These are phyloP conservation scores for Tenthredo notha DNA, from an alignment of 2,888 invertebrate species.

Conservation along the genomic window DNA sequence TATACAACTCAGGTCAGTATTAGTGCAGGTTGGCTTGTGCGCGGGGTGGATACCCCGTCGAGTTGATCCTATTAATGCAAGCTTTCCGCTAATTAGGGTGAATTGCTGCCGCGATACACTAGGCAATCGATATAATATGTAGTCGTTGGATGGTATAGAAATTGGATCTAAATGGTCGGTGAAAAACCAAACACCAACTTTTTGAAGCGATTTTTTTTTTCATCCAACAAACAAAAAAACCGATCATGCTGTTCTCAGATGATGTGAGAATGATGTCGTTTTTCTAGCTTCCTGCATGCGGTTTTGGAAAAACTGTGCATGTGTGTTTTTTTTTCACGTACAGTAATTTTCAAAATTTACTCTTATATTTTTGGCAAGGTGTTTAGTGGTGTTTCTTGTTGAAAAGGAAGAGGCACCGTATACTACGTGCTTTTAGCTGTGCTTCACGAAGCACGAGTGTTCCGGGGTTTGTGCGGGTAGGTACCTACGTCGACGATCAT, in stretches of 20 bases:
- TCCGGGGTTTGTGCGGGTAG: constrained; percentile 25
- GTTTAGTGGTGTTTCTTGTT: not conserved
- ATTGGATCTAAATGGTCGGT: not conserved
- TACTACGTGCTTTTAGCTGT: constrained; percentile 8
- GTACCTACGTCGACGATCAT: constrained; percentile 7
- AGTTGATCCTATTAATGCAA: constrained; percentile 71
- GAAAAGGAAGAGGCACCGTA: not conserved
- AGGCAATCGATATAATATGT: constrained; percentile 67
- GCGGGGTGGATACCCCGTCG: constrained; percentile 69
- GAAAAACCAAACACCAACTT: not conserved
- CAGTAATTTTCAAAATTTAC: not conserved
- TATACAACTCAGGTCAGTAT: not conserved
- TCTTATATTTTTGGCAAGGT: not conserved
- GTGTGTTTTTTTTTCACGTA: not conserved
- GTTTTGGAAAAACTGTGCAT: not conserved
- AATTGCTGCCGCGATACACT: constrained; percentile 68
- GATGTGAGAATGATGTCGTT: not conserved
- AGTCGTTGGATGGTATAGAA: not conserved
- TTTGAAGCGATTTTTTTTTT: not conserved
- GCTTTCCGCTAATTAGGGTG: constrained; percentile 71
- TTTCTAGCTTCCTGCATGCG: too few species aligned
- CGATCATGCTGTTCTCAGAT: too few species aligned
- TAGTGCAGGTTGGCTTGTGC: constrained; percentile 60
- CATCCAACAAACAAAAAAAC: not conserved
- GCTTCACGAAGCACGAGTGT: constrained; percentile 39